Evolutionary conservation across 35 echinoderm and acorn worm species (phyloP), one percentile per base, ranked within the genome.

Genomic region (Eucidaris tribuloides): DNA sequence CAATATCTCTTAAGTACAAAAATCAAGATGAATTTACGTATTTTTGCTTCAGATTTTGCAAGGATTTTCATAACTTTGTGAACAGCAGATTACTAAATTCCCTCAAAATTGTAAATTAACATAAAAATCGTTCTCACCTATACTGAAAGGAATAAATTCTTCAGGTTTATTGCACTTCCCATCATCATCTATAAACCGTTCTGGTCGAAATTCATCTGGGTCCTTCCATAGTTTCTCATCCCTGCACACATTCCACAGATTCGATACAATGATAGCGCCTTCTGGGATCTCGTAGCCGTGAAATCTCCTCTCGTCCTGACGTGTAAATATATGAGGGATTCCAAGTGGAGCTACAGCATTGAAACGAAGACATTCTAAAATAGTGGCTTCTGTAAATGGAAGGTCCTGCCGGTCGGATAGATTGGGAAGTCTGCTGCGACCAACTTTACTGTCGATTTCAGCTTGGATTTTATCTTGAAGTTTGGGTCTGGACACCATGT

Each of bases 141-240:
- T 89, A 34, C 65, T 43, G 72, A 93, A 93, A n/a, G 91, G 85
- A 5, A 89, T 93, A 15, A 93, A 56, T n/a, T 88, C 66, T 39
- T 83, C 70, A 3, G 37, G 79, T 43, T 89, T 84, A 17, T 89
- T 50, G 39, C 82, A 71, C 25, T 89, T 77, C 5, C 86, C 86
- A 2, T 83, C 58, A 2, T 63, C 66, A 46, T 94, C 71, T 54
- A 94, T 58, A 66, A 89, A 89, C 41, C 92, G 60, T 20, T 94
- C 86, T 3, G 92, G 92, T 37, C 30, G 42, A 62, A 94, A 94
- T 18, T 59, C 56, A 1, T 84, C 76, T 14, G 92, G 92, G 27
- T 94, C 81, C 19, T 42, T 33, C 92, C 92, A 94, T 5, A 66
- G n/a, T 22, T 81, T 81, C n/a, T 42, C 24, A 46, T 94, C 81